phyloP scores from a whole-genome alignment of 2,113 vertebrate species.

The Falco punctatus region DNA sequence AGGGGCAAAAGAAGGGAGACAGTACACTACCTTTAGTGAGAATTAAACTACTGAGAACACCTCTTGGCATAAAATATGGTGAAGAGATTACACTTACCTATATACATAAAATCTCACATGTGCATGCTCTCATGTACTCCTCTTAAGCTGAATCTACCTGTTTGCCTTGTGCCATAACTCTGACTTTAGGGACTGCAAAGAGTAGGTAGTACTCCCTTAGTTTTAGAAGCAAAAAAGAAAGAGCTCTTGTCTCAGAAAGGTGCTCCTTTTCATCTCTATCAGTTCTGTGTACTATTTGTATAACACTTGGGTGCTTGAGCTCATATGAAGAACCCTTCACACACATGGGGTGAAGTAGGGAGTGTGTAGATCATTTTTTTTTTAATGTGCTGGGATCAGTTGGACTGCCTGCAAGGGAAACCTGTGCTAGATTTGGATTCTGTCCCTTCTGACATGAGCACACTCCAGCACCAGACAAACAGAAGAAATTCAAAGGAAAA shows the following conservation, averaged over 20 bases:
- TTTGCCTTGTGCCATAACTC: background rate
- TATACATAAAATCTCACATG: background rate
- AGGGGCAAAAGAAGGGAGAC: background rate
- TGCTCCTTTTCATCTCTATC: background rate
- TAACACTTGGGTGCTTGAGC: background rate
- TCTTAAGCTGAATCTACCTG: background rate
- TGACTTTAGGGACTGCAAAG: background rate
- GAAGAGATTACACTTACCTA: background rate
- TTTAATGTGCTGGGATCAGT: background rate
- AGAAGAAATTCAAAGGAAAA: background rate
- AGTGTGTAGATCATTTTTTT: background rate
- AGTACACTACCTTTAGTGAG: background rate
- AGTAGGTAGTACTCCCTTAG: background rate
- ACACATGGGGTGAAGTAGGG: background rate
- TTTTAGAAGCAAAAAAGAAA: background rate
- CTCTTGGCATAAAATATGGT: background rate
- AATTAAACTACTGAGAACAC: background rate
- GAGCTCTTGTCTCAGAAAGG: rapidly evolving
- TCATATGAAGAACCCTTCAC: background rate
- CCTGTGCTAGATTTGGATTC: background rate
- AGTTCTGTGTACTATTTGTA: background rate
- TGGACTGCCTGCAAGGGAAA: background rate
- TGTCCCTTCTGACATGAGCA: background rate
- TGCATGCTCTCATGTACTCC: rapidly evolving
- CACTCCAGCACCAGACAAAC: background rate